phyloP scores from a whole-genome alignment of 2,797 vertebrate genomes.

The Microtus obscurus region DNA sequence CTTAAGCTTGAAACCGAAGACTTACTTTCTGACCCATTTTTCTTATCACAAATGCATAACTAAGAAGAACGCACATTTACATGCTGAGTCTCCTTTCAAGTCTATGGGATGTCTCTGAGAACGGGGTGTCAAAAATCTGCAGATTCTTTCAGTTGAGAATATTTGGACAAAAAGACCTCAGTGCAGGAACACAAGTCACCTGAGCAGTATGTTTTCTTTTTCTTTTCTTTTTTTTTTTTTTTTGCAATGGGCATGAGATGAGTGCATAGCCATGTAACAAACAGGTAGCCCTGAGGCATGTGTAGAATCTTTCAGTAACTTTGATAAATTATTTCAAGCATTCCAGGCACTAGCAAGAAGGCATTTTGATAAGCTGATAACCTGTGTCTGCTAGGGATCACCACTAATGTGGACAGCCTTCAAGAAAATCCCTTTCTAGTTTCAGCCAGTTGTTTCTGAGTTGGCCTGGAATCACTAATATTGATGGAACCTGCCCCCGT shows the following conservation, averaged over 20 bases:
- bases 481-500: background rate
- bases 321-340: background rate
- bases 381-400: background rate
- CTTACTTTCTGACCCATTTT: conserved; percentile 60
- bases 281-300: background rate
- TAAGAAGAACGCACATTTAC: background rate
- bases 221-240: background rate
- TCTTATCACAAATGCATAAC: conserved; percentile 33
- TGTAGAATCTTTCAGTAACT: background rate
- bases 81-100: background rate
- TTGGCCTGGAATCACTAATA: too few species aligned
- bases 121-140: background rate
- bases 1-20: conserved; percentile 54
- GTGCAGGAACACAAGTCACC: background rate
- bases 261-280: background rate
- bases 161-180: background rate
- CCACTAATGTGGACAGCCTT: background rate
- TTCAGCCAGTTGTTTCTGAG: background rate
- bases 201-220: background rate
- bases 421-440: background rate
- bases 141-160: background rate
- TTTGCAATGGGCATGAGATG: background rate
- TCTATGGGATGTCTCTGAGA: background rate
- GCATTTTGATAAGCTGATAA: background rate
- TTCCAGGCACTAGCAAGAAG: background rate